phyloP scores from a whole-genome alignment of 1,140 invertebrate genomes.

The Caenorhabditis latens region DNA sequence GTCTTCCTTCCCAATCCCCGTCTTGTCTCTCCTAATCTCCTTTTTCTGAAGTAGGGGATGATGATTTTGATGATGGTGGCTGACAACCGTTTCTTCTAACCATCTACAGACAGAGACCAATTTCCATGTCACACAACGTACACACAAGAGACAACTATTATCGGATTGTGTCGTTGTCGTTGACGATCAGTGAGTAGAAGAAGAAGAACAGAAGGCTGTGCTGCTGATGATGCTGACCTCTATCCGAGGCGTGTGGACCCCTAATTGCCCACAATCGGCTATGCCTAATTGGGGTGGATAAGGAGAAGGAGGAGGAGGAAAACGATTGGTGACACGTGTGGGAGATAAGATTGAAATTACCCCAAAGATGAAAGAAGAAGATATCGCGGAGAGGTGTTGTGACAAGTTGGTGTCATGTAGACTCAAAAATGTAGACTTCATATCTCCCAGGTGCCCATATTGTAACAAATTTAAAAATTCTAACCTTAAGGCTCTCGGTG shows the following conservation, averaged over 20 bases:
- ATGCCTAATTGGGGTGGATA: neutral
- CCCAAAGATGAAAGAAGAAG: too few species aligned
- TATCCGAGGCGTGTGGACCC: neutral
- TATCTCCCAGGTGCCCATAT: too few species aligned
- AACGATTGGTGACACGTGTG: neutral
- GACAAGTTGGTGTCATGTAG: too few species aligned
- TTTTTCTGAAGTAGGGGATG: neutral
- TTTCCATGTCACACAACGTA: slow-evolving; percentile 12
- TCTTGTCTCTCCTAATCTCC: neutral
- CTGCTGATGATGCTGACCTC: slow-evolving; percentile 39
- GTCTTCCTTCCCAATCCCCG: too few species aligned
- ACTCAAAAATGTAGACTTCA: too few species aligned
- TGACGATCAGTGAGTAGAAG: too few species aligned
- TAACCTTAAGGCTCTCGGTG: too few species aligned
- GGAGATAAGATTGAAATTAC: neutral
- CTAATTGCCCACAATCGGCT: neutral
- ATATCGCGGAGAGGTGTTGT: too few species aligned
- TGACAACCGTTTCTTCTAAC: neutral
- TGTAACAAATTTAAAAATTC: too few species aligned
- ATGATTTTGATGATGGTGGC: neutral
- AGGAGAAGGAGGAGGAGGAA: neutral
- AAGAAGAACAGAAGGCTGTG: neutral
- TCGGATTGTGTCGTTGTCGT: neutral
- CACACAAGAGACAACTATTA: slow-evolving; percentile 3
- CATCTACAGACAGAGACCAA: neutral